Base-by-base conservation (phyloP, 2,888 invertebrate species). In the Rosalia funebris region DNA sequence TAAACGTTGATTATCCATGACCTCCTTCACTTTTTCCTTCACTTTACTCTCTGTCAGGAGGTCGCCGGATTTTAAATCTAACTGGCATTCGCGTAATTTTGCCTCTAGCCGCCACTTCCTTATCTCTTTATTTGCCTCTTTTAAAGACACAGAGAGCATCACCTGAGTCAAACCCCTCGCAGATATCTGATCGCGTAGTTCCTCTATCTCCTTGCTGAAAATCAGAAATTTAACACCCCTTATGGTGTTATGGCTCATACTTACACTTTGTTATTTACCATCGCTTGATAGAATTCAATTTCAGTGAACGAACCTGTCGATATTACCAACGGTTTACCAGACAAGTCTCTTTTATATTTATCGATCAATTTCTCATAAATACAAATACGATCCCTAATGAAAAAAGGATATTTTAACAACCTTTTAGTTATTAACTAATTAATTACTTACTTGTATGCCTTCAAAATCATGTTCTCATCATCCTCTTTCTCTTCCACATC, bases 401-500 rank as follows among this genome's bases (percentile, higher is more conserved):
- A n/a, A n/a, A n/a, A n/a, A n/a, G n/a, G n/a, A n/a, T n/a, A n/a
- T n/a, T n/a, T n/a, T n/a, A n/a, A n/a, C n/a, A n/a, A n/a, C n/a
- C n/a, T n/a, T n/a, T n/a, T n/a, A n/a, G n/a, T n/a, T n/a, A n/a
- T n/a, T n/a, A n/a, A n/a, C n/a, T n/a, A n/a, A n/a, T n/a, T n/a
- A n/a, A n/a, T 36, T 48, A 37, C 55, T 60, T 65, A 73, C 75
- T 65, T 62, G 37, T 69, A 64, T 12, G 65, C 36, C 2, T 63
- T 45, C 37, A 59, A 56, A 20, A 71, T 42, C 52, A 39, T 57
- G 10, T 67, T 37, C 10, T 70, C 46, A 44, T 74, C 74, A 11
- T 71, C 57, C 32, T 64, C 57, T 19, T 47, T 64, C 53, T 69
- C 69, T 25, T 66, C 62, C 16, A 66, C 60, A 50, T 75, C 73